These are phyloP conservation scores for Salvator merianae DNA, from an alignment of 2,113 vertebrate genomes.

Conservation along the genomic window DNA sequence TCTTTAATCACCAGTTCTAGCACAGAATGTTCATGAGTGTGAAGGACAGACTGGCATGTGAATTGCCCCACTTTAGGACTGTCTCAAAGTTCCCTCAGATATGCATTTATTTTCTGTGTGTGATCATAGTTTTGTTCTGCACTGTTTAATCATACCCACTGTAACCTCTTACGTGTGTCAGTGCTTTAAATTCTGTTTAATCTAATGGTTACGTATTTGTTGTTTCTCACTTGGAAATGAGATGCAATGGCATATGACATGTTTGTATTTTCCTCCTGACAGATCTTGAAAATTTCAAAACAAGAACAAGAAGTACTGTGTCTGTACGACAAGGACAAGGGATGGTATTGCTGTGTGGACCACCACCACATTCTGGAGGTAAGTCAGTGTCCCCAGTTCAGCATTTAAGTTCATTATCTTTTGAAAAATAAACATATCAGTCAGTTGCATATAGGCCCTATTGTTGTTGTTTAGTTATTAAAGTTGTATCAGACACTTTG, in stretches of 20 bases:
- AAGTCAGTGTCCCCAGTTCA: slow-evolving; percentile 32
- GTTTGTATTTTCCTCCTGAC: slow-evolving; percentile 54
- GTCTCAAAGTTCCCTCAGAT: no score
- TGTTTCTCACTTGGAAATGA: background rate
- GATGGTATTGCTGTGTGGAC: slow-evolving; percentile 94
- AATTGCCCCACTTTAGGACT: no score
- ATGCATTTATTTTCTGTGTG: no score
- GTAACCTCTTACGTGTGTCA: background rate
- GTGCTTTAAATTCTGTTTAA: background rate
- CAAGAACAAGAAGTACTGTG: slow-evolving; percentile 87
- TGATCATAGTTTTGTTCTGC: no score
- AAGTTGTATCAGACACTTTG: no score
- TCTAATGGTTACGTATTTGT: background rate
- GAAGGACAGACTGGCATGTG: no score
- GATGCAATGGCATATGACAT: background rate
- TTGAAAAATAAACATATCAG: background rate
- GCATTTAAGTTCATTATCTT: background rate
- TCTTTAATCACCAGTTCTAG: no score
- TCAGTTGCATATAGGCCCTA: background rate
- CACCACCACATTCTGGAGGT: slow-evolving; percentile 95
- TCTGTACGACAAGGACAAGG: slow-evolving; percentile 95
- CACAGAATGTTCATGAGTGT: no score
- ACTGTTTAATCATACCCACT: no score
- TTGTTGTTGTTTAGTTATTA: background rate
- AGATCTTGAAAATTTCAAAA: slow-evolving; percentile 97